phyloP scores from a whole-genome alignment of 2,113 vertebrate species.

The Siphamia tubifer region DNA sequence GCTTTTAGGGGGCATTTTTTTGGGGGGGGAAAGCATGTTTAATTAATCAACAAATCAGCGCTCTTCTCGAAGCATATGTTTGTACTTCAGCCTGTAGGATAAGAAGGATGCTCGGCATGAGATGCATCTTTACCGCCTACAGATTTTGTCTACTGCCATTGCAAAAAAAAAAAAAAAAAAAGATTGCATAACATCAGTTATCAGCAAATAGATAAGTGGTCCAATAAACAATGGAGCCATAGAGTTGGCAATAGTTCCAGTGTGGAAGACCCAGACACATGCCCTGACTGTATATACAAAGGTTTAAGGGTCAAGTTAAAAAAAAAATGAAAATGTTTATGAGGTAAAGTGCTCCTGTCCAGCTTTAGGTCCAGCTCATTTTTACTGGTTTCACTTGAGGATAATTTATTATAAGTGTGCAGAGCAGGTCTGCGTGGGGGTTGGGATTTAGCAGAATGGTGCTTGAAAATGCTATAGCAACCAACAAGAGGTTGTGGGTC shows the following conservation, averaged over 20 bases:
- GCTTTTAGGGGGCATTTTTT: conserved; percentile 59
- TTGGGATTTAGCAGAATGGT: conserved; percentile 80
- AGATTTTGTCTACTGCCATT: conserved; percentile 86
- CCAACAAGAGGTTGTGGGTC: conserved; percentile 80
- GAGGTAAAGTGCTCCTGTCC: conserved; percentile 86
- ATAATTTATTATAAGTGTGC: conserved; percentile 99
- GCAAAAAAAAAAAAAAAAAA: conserved; percentile 82
- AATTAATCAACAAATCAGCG: conserved; percentile 97
- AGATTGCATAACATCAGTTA: conserved; percentile 70
- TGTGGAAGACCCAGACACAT: conserved; percentile 43
- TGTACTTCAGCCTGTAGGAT: conserved; percentile 91
- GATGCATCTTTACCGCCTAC: conserved; percentile 86
- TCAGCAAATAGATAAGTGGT: conserved; percentile 48
- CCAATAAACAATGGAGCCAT: conserved; percentile 24
- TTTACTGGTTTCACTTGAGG: conserved; percentile 95
- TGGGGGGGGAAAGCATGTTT: conserved; percentile 76
- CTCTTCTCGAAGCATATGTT: conserved; percentile 91
- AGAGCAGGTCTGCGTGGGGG: conserved; percentile 82
- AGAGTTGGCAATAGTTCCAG: conserved; percentile 27
- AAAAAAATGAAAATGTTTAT: conserved; percentile 75
- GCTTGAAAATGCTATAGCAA: conserved; percentile 99
- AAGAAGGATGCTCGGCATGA: conserved; percentile 89
- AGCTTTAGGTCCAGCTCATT: conserved; percentile 84
- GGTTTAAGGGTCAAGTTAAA: conserved; percentile 51
- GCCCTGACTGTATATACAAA: conserved; percentile 46